Conservation (phyloP, 2,113 vertebrate species). For the Indicator indicator region DNA sequence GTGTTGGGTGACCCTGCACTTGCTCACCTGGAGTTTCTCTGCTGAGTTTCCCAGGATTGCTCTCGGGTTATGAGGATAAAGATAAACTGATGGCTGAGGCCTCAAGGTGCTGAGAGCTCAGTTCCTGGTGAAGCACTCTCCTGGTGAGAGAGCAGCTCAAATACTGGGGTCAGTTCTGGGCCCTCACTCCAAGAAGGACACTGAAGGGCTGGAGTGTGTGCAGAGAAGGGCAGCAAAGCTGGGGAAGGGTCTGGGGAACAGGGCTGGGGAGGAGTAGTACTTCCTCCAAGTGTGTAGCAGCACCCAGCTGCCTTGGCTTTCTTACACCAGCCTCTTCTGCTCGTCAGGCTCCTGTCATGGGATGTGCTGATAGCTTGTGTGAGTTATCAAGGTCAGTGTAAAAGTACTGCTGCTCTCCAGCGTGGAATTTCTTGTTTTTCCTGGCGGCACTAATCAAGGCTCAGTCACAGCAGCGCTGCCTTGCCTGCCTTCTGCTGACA, state of each 20-base stretch:
- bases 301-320: background rate
- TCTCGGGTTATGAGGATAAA: background rate
- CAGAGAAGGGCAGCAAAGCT: too few species aligned
- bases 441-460: background rate
- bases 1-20: background rate
- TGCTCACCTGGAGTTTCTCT: background rate
- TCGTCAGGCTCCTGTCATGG: background rate
- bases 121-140: background rate
- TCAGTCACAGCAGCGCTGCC: background rate
- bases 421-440: background rate
- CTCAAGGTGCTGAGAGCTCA: background rate
- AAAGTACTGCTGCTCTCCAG: background rate
- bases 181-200: too few species aligned
- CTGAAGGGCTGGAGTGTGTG: too few species aligned
- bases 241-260: too few species aligned
- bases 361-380: background rate
- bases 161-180: too few species aligned
- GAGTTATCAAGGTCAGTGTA: background rate
- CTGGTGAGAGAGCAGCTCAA: too few species aligned
- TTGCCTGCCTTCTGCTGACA: slow-evolving; percentile 3
- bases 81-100: background rate
- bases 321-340: background rate
- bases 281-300: background rate
- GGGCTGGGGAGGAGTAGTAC: too few species aligned
- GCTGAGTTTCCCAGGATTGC: background rate